Evolutionary conservation across 2,888 invertebrate species (phyloP).

Genomic region (Chaetogeoica ovagalla): DNA sequence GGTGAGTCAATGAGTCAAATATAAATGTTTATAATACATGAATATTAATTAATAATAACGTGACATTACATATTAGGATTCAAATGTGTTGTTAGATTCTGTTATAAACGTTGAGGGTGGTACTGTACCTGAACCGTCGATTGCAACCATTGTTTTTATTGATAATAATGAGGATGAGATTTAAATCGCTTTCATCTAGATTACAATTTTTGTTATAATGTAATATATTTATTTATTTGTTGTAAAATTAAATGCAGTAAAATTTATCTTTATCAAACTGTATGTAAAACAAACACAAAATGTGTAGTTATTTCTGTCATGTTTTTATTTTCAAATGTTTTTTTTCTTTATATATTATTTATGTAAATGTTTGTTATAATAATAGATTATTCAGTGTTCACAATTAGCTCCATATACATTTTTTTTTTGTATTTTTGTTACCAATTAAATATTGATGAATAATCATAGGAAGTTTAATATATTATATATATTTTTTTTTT

Average conservation of each 20-base stretch:
- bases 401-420: no score
- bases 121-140: conserved; percentile 21
- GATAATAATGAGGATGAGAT: conserved; percentile 28
- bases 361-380: neutral
- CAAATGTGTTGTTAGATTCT: neutral
- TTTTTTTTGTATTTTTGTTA: no score
- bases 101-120: conserved; percentile 28
- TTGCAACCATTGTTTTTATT: conserved; percentile 33
- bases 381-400: no score
- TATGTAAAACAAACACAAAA: neutral
- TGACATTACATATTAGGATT: conserved; percentile 26
- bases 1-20: conserved; percentile 18
- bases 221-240: neutral
- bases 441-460: no score
- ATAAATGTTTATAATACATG: neutral
- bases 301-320: no score
- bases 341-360: neutral
- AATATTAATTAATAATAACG: neutral
- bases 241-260: neutral
- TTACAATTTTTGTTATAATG: neutral
- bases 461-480: no score
- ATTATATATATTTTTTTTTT: no score
- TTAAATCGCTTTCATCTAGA: neutral
- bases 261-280: neutral
- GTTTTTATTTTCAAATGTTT: neutral